phyloP scores from a whole-genome alignment of 64 coral and sea anemone species.

The Montipora sp. region DNA sequence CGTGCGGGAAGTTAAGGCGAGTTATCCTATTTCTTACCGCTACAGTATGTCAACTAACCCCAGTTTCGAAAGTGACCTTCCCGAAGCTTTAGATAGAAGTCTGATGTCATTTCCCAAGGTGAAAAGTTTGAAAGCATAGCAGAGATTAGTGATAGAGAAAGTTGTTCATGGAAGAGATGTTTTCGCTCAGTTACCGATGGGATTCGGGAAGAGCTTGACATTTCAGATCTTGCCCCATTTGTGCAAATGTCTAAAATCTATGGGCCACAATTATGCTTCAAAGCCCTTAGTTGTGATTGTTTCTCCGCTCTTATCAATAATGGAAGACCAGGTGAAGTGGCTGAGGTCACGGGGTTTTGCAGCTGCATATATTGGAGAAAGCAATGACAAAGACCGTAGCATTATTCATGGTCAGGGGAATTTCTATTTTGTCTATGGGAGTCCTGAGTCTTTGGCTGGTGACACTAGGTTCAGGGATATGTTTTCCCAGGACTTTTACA shows the following conservation, averaged over 20 bases:
- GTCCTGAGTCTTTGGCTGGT: constrained; percentile 8
- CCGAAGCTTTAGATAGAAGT: not conserved
- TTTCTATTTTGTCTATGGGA: constrained; percentile 4
- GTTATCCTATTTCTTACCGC: no score
- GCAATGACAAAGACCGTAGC: not conserved
- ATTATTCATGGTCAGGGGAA: not conserved
- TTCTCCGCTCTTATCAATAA: not conserved
- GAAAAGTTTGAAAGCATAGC: not conserved
- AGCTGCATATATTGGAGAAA: constrained; percentile 35
- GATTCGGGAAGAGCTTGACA: not conserved
- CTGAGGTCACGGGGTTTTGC: constrained; percentile 3
- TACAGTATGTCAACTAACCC: no score
- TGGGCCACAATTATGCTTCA: not conserved
- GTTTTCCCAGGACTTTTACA: constrained; percentile 2
- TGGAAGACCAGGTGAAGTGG: constrained; percentile 14
- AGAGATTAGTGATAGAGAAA: not conserved
- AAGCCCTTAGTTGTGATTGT: not conserved
- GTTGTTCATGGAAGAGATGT: not conserved
- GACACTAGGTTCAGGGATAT: constrained; percentile 3
- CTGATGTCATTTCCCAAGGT: not conserved
- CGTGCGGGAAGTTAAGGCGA: no score
- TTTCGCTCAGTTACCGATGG: not conserved
- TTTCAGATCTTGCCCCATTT: not conserved
- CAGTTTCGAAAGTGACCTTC: not conserved
- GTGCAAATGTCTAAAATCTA: not conserved